A percentile compares a stretch with the other conserved stretches of the same genome.
These are phyloP conservation scores for Halictus quadricinctus DNA, from an alignment of 2,888 invertebrate species.

Conservation along the genomic window DNA sequence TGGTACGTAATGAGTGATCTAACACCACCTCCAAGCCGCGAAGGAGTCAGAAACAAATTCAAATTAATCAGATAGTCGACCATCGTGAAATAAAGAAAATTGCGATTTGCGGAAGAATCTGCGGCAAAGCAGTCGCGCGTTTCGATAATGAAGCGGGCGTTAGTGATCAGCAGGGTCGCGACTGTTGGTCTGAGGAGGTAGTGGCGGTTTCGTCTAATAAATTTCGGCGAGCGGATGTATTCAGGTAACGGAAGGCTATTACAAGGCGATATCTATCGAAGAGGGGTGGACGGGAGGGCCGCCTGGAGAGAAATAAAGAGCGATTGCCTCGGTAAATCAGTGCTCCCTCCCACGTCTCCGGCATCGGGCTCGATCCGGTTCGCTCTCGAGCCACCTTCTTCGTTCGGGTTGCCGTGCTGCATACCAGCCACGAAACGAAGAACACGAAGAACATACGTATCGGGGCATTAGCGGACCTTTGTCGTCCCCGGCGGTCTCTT, in stretches of 20 bases:
- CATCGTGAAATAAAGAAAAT: neutral
- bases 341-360: slow-evolving; percentile 62
- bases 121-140: neutral
- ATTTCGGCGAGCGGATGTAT: slow-evolving; percentile 75
- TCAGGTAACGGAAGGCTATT: slow-evolving; percentile 82
- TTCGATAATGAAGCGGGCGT: slow-evolving; percentile 14
- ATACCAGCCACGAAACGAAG: slow-evolving; percentile 70
- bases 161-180: slow-evolving; percentile 37
- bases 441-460: slow-evolving; percentile 80
- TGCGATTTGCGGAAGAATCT: neutral
- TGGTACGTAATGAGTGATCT: too few relatives aligned
- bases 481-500: slow-evolving; percentile 58
- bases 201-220: slow-evolving; percentile 68
- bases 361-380: slow-evolving; percentile 53
- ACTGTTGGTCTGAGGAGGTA: slow-evolving; percentile 29
- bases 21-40: too few relatives aligned
- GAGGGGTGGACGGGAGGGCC: slow-evolving; percentile 79
- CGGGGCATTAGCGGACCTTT: slow-evolving; percentile 78
- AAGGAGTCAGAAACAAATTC: too few relatives aligned
- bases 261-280: slow-evolving; percentile 82
- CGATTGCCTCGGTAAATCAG: slow-evolving; percentile 83
- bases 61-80: too few relatives aligned
- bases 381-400: slow-evolving; percentile 61
- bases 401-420: slow-evolving; percentile 63
- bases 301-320: slow-evolving; percentile 83